phyloP scores from a whole-genome alignment of 2,113 vertebrate genomes.

The Strigops habroptila region DNA sequence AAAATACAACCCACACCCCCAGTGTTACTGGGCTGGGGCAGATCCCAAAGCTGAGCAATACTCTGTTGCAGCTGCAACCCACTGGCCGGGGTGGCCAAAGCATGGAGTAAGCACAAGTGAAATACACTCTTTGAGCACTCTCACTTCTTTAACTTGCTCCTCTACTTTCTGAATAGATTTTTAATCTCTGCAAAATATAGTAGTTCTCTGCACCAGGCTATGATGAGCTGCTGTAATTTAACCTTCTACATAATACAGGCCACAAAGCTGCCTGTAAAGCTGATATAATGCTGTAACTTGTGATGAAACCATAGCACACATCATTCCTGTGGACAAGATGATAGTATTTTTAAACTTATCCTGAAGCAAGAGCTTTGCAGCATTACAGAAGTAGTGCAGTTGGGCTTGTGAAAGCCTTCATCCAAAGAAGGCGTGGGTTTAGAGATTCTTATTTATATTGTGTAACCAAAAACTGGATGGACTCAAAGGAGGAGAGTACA shows the following conservation, averaged over 20 bases:
- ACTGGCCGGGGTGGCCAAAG: background rate
- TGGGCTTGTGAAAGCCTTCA: background rate
- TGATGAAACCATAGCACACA: background rate
- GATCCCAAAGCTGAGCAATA: background rate
- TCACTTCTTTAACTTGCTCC: background rate
- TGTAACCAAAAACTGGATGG: background rate
- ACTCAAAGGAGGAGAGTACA: background rate
- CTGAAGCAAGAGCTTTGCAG: background rate
- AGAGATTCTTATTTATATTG: background rate
- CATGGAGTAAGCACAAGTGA: rapidly evolving
- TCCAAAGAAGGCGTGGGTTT: background rate
- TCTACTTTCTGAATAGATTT: background rate
- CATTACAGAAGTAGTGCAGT: background rate
- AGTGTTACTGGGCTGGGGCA: rapidly evolving
- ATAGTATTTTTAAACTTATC: background rate
- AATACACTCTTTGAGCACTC: background rate
- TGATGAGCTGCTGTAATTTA: background rate
- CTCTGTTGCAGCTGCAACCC: background rate
- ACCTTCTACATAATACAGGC: background rate
- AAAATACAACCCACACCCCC: background rate
- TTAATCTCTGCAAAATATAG: background rate
- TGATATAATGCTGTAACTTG: background rate
- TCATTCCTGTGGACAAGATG: background rate
- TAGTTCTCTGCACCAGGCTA: background rate
- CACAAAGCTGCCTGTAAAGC: background rate